These are phyloP conservation scores for Mizuhopecten yessoensis DNA, from an alignment of 1,140 invertebrate genomes.

Conservation along the genomic window DNA sequence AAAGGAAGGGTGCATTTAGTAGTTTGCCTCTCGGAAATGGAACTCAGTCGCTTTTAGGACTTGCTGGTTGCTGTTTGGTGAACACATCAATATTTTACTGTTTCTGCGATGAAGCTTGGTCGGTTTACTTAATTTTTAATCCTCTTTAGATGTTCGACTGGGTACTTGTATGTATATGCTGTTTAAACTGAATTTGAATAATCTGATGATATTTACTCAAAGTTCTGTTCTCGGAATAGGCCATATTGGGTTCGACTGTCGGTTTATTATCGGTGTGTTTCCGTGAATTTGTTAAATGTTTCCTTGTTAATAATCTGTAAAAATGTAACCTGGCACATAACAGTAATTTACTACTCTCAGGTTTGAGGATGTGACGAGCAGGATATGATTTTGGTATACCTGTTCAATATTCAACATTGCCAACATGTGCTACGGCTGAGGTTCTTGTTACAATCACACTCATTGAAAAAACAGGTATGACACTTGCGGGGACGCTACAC, in stretches of 20 bases:
- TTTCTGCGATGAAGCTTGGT: not conserved
- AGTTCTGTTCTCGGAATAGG: not conserved
- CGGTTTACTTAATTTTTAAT: conserved; percentile 25
- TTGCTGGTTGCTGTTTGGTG: not conserved
- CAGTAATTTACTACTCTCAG: not conserved
- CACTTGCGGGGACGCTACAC: conserved; percentile 16
- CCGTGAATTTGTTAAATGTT: not conserved
- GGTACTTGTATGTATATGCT: not conserved
- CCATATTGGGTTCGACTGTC: not conserved
- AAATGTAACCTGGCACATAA: not conserved
- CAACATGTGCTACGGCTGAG: not conserved
- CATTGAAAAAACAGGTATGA: conserved; percentile 10
- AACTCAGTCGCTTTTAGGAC: not conserved
- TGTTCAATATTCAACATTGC: conserved; percentile 20
- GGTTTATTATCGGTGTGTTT: not conserved
- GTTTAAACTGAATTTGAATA: not conserved
- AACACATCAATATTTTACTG: conserved; percentile 9
- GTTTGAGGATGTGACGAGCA: not conserved
- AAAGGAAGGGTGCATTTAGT: not conserved
- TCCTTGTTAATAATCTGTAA: not conserved
- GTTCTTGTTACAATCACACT: not conserved
- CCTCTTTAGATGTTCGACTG: not conserved
- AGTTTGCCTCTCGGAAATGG: conserved; percentile 24
- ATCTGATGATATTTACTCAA: not conserved
- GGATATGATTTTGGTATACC: not conserved